Conservation (phyloP, 1,140 invertebrate genomes). For the Caenorhabditis brenneri region DNA sequence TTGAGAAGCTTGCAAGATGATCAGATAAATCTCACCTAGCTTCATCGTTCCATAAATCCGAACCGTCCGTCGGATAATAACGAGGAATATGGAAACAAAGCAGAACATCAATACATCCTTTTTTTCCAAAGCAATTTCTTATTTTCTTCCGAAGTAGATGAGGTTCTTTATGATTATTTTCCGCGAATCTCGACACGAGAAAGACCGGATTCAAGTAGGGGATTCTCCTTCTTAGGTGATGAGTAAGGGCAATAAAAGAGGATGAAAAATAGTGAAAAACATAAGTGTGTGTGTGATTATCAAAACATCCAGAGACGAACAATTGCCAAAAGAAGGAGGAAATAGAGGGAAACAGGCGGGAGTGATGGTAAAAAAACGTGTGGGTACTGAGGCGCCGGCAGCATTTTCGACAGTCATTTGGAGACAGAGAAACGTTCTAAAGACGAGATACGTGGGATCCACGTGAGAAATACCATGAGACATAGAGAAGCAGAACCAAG, state of each 20-base stretch:
- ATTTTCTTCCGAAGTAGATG: not conserved
- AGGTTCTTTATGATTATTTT: not conserved
- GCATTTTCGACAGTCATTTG: constrained; percentile 8
- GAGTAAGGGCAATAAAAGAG: not conserved
- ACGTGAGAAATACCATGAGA: not conserved
- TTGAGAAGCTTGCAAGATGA: too few species aligned
- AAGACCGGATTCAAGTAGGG: not conserved
- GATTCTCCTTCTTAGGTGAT: not conserved
- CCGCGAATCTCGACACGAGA: not conserved
- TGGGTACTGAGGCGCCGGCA: not conserved
- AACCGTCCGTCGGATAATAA: too few species aligned
- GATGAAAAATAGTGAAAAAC: not conserved
- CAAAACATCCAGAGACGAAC: not conserved
- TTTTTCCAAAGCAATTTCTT: not conserved
- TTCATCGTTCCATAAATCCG: too few species aligned
- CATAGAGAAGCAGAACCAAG: not conserved
- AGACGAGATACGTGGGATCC: not conserved
- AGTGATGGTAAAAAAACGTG: not conserved
- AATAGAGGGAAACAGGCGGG: constrained; percentile 2
- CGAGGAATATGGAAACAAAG: too few species aligned
- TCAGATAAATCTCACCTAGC: too few species aligned
- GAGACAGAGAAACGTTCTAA: not conserved
- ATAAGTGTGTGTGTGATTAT: not conserved
- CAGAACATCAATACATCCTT: too few species aligned
- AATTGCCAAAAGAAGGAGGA: not conserved